phyloP scores from a whole-genome alignment of 2,888 invertebrate species.

The Machimus rusticus region DNA sequence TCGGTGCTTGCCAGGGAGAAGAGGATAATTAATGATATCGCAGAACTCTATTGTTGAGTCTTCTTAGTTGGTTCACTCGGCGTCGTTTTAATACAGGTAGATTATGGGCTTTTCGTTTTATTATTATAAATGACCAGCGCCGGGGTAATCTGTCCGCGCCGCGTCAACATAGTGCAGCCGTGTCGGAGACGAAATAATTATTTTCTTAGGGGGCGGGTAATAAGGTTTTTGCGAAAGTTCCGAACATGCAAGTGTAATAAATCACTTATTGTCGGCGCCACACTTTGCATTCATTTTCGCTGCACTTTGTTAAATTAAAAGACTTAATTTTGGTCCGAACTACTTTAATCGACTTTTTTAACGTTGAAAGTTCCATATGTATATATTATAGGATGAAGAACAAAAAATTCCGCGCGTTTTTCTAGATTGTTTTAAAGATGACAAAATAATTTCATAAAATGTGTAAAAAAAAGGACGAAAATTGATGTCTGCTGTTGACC shows the following conservation, averaged over 20 bases:
- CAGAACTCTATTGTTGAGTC: slow-evolving; percentile 29
- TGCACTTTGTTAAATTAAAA: neutral
- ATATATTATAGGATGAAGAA: too few relatives aligned
- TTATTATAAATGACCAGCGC: slow-evolving; percentile 26
- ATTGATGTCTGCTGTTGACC: too few relatives aligned
- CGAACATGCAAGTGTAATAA: neutral
- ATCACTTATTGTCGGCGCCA: neutral
- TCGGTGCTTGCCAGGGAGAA: neutral
- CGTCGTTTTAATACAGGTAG: slow-evolving; percentile 27
- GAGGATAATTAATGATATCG: slow-evolving; percentile 34
- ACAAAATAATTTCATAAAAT: too few relatives aligned
- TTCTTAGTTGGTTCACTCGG: slow-evolving; percentile 1
- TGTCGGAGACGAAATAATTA: neutral
- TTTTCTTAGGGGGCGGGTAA: neutral
- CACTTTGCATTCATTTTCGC: neutral
- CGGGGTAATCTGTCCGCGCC: neutral
- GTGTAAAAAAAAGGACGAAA: too few relatives aligned
- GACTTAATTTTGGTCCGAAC: neutral
- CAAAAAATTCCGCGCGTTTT: too few relatives aligned
- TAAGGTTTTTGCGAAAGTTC: neutral
- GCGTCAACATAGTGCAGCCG: neutral
- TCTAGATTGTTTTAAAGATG: too few relatives aligned
- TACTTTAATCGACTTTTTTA: neutral
- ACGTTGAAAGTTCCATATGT: neutral
- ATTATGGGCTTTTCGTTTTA: slow-evolving; percentile 31